These are phyloP conservation scores for Acinonyx jubatus DNA, from an alignment of 2,113 vertebrate species.

Conservation along the genomic window DNA sequence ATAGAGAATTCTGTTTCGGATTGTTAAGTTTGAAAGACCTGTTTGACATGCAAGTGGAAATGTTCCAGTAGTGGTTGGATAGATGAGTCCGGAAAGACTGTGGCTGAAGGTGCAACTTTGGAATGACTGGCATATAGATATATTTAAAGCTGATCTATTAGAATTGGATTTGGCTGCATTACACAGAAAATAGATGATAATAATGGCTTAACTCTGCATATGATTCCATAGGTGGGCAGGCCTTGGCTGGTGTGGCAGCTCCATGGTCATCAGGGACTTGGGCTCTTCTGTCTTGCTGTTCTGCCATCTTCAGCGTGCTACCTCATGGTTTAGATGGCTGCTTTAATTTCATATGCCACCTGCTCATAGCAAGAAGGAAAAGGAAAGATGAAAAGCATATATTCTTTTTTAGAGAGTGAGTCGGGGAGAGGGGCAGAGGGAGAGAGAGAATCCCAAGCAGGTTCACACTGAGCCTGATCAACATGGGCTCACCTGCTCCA, in stretches of 20 bases:
- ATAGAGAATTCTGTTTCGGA: neutral
- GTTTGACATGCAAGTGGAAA: neutral
- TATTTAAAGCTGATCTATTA: neutral
- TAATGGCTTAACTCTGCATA: neutral
- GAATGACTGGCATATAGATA: neutral
- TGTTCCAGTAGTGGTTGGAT: neutral
- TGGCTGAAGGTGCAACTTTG: neutral
- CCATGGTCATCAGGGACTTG: neutral
- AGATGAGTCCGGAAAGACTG: neutral
- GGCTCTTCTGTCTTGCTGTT: neutral
- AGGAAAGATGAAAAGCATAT: neutral
- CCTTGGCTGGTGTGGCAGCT: neutral
- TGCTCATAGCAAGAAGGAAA: neutral
- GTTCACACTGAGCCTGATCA: too few relatives aligned
- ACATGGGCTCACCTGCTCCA: too few relatives aligned
- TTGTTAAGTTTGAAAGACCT: neutral
- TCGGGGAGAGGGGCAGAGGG: too few relatives aligned
- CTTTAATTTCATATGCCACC: neutral
- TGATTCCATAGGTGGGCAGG: neutral
- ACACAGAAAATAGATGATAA: neutral
- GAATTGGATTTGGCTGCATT: neutral
- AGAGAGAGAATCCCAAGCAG: too few relatives aligned
- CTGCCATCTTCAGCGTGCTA: neutral
- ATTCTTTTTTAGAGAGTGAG: too few relatives aligned
- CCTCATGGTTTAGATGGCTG: neutral